phyloP scores from a whole-genome alignment of 2,797 vertebrate species.

The Mionectes olivaceus region DNA sequence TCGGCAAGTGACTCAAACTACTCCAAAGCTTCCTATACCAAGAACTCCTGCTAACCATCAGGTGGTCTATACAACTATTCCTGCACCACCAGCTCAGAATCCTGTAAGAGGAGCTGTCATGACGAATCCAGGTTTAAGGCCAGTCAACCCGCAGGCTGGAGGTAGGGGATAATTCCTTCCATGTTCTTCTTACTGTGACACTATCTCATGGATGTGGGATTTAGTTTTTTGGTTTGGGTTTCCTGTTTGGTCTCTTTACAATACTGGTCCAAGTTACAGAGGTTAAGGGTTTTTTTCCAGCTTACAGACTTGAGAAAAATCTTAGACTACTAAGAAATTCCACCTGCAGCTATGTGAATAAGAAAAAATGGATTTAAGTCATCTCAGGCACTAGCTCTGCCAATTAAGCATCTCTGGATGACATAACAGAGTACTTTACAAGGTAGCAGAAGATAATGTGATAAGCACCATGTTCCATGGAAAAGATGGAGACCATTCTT shows the following conservation, averaged over 20 bases:
- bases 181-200: background rate
- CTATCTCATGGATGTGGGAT: background rate
- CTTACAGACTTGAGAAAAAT: background rate
- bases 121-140: slow-evolving; percentile 78
- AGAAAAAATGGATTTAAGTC: background rate
- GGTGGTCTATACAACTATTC: slow-evolving; percentile 81
- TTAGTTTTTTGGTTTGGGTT: background rate
- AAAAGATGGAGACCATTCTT: background rate
- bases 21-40: slow-evolving; percentile 77
- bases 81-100: slow-evolving; percentile 76
- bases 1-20: slow-evolving; percentile 74
- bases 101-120: slow-evolving; percentile 78
- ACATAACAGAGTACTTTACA: background rate
- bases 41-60: slow-evolving; percentile 79
- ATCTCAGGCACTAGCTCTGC: background rate
- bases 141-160: slow-evolving; percentile 78
- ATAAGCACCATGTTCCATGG: background rate
- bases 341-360: background rate
- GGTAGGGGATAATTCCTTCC: slow-evolving; percentile 67
- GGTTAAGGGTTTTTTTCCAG: background rate
- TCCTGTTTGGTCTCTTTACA: background rate
- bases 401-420: background rate
- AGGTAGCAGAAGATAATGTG: background rate
- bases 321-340: background rate
- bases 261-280: background rate